Conservation (phyloP, 2,113 vertebrate genomes). For the Cyprinodon variegatus region DNA sequence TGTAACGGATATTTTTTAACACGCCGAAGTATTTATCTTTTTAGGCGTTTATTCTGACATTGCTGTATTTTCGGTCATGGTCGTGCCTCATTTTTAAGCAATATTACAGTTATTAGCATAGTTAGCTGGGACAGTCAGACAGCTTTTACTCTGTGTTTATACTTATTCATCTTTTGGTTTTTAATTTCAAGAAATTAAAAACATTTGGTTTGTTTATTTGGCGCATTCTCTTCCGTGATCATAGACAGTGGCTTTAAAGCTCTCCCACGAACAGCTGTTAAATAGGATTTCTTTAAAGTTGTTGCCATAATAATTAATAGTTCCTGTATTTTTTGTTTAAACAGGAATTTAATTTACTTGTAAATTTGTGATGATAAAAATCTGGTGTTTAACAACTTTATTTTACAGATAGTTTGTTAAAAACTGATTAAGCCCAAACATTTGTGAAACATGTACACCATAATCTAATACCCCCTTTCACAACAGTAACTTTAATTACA, state of each 20-base stretch:
- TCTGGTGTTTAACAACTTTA: neutral
- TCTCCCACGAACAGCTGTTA: neutral
- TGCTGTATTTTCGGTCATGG: neutral
- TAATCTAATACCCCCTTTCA: too few species aligned
- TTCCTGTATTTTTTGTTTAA: neutral
- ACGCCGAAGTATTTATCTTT: neutral
- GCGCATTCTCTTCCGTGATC: neutral
- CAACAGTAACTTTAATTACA: neutral
- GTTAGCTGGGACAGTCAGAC: constrained; percentile 20
- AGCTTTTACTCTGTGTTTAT: neutral
- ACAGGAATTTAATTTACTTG: neutral
- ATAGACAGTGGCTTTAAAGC: neutral
- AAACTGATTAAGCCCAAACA: neutral
- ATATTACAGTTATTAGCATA: constrained; percentile 1
- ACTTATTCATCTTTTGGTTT: neutral
- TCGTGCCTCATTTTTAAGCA: neutral
- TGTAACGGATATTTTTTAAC: neutral
- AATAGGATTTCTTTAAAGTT: neutral
- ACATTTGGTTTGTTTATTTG: neutral
- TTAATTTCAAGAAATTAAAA: neutral
- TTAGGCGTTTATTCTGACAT: neutral
- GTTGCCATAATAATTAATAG: neutral
- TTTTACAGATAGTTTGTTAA: neutral
- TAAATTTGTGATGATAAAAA: neutral
- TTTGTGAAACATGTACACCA: neutral